A percentile compares a stretch with the other conserved stretches of the same genome.
Evolutionary conservation across 2,113 vertebrate species (phyloP).

Genomic region (Gracilinanus agilis): DNA sequence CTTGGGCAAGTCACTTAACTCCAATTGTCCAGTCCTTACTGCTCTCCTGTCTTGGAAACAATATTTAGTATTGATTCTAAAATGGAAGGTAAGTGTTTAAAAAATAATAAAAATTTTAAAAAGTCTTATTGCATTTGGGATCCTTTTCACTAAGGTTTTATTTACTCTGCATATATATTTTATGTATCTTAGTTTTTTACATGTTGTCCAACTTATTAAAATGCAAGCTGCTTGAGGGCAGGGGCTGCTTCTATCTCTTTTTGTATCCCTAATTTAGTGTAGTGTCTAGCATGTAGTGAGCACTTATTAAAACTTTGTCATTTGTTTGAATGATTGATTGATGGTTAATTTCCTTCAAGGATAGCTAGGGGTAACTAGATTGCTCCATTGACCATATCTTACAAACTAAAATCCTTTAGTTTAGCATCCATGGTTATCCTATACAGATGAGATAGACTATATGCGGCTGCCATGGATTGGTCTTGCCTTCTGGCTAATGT

Average conservation of each 20-base stretch:
- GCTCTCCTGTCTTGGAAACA: too few species aligned
- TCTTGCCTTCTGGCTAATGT: background rate
- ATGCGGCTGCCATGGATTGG: conserved; percentile 55
- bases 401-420: conserved; percentile 7
- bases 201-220: too few species aligned
- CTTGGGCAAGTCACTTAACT: too few species aligned
- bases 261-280: background rate
- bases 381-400: conserved; percentile 15
- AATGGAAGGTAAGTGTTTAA: too few species aligned
- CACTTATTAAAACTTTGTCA: background rate
- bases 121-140: background rate
- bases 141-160: background rate
- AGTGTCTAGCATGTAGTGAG: background rate
- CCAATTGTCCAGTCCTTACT: too few species aligned
- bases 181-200: background rate
- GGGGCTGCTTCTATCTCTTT: background rate
- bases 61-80: too few species aligned
- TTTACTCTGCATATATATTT: background rate
- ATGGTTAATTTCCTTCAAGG: background rate
- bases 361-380: background rate
- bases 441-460: conserved; percentile 61
- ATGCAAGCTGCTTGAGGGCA: background rate
- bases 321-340: background rate
- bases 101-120: too few species aligned
- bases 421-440: background rate